phyloP scores from a whole-genome alignment of 2,888 invertebrate species.

The Philereme vetulata region DNA sequence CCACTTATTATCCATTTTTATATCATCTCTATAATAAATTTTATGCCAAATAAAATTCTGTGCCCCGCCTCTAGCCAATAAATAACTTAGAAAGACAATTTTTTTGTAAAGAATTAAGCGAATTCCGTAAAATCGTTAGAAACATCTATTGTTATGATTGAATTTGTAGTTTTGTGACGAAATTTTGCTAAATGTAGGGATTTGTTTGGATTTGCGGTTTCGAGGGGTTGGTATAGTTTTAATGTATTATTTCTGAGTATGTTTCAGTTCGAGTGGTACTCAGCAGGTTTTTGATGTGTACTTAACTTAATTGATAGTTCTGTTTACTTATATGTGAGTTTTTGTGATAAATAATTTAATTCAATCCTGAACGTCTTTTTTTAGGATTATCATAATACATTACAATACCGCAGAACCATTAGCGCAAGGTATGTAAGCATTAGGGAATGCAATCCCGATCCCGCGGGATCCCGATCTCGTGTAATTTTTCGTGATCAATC shows the following conservation, averaged over 20 bases:
- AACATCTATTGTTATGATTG: conserved; percentile 42
- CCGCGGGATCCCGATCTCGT: no score
- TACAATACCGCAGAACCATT: no score
- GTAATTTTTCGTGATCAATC: no score
- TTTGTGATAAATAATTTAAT: no score
- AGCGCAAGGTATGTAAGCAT: no score
- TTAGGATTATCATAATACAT: no score
- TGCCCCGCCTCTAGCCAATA: conserved; percentile 63
- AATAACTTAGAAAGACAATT: conserved; percentile 46
- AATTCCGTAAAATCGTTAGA: conserved; percentile 61
- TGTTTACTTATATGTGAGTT: no score
- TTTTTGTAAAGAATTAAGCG: conserved; percentile 36
- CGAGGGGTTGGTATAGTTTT: conserved; percentile 48
- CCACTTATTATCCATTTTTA: conserved; percentile 77
- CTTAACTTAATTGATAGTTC: conserved; percentile 56
- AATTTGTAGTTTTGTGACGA: conserved; percentile 42
- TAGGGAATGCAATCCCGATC: no score
- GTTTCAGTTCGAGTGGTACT: conserved; percentile 43
- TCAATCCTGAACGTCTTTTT: no score
- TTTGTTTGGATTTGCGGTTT: conserved; percentile 49
- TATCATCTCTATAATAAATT: conserved; percentile 74
- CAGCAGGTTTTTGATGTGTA: conserved; percentile 44
- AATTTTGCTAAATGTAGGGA: conserved; percentile 53
- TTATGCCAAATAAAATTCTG: conserved; percentile 77
- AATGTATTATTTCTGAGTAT: conserved; percentile 42